These are phyloP conservation scores for Alethe castanea DNA, from an alignment of 2,113 vertebrate species.

Conservation along the genomic window DNA sequence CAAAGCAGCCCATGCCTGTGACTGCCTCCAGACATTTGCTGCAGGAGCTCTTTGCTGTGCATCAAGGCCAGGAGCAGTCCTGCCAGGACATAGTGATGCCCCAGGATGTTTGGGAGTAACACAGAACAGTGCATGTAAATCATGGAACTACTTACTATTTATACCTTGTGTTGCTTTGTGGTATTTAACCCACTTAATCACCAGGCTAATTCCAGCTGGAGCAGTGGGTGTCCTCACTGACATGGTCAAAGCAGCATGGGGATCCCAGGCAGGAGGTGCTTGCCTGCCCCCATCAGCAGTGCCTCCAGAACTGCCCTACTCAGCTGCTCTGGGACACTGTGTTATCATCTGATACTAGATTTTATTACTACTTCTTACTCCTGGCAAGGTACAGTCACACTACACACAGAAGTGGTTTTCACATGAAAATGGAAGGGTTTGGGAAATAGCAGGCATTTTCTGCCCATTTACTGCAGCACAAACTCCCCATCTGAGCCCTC, in stretches of 20 bases:
- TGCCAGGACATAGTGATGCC: not conserved
- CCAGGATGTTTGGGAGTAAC: not conserved
- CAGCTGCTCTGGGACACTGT: not conserved
- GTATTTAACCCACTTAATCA: not conserved
- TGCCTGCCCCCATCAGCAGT: not conserved
- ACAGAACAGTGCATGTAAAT: not conserved
- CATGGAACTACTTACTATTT: not conserved
- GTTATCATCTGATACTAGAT: not conserved
- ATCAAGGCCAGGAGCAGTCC: not conserved
- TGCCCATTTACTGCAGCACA: not conserved
- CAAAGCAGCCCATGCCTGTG: not conserved
- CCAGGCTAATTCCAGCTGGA: not conserved
- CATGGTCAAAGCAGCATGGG: not conserved
- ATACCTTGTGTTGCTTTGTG: not conserved
- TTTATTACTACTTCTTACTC: not conserved
- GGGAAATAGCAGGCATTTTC: not conserved
- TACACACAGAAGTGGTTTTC: not conserved
- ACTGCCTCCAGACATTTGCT: not conserved
- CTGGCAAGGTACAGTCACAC: not conserved
- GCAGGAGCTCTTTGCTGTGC: not conserved
- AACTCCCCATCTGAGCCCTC: not conserved
- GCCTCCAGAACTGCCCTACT: not conserved
- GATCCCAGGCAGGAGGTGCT: not conserved
- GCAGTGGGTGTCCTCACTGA: not conserved
- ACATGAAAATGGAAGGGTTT: not conserved